Percentiles rank a stretch among this genome's conserved stretches.
Evolutionary conservation across 2,888 invertebrate species (phyloP).

Genomic region (Cephus sareptanus): DNA sequence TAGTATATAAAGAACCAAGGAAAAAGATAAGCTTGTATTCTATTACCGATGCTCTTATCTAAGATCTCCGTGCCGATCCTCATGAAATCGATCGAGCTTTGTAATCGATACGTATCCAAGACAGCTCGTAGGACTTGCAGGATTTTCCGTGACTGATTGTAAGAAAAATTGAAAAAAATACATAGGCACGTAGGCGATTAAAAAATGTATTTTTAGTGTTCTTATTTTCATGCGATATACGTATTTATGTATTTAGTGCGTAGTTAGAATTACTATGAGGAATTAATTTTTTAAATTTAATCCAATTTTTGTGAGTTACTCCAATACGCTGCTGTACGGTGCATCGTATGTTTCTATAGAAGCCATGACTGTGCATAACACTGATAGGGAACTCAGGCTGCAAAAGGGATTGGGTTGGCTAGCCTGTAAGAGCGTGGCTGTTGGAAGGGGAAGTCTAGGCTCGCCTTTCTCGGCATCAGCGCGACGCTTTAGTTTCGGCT

Average conservation of each 20-base stretch:
- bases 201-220: neutral
- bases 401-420: slow-evolving; percentile 43
- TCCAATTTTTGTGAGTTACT: neutral
- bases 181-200: neutral
- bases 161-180: neutral
- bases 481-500: slow-evolving; percentile 58
- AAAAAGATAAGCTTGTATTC: neutral
- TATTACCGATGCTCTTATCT: neutral
- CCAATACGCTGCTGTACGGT: neutral
- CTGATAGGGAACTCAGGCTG: slow-evolving; percentile 22
- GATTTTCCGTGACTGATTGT: neutral
- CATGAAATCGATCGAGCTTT: neutral
- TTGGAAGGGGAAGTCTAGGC: slow-evolving; percentile 38
- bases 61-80: neutral
- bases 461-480: slow-evolving; percentile 45
- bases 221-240: neutral
- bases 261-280: fast-evolving
- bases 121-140: neutral
- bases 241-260: too few species aligned
- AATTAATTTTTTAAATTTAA: neutral
- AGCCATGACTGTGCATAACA: neutral
- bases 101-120: neutral
- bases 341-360: neutral
- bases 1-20: neutral
- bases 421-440: slow-evolving; percentile 23